Evolutionary conservation across 2,888 invertebrate species (phyloP), one percentile per base, ranked within the genome.

Genomic region (Phortica okadai): DNA sequence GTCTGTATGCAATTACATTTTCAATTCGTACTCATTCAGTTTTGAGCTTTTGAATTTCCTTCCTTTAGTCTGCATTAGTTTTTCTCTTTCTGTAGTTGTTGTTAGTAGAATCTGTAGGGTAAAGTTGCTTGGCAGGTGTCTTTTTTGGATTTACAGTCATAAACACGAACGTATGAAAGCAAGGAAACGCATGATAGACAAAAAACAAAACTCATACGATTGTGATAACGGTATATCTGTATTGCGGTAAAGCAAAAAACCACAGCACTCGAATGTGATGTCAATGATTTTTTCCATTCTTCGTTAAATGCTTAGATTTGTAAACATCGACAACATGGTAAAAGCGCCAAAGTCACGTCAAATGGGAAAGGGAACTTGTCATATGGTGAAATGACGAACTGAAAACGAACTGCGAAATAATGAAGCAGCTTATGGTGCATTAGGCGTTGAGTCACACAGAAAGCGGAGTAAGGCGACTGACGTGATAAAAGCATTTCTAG

Each of bases 291-390:
- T 50, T 59, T 69, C 8, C 16, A 44, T 44, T 21, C 25, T 44
- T 70, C 54, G n/a, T 75, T 74, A 70, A 75, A 67, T 73, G 69
- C 45, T 73, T 1, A 69, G 75, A 73, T 77, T 77, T 77, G 73
- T 74, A 21, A 66, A 41, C 42, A 42, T 5, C 66, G 42, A 50
- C 62, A 62, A 25, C 7, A 25, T 62, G 42, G 25, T 6, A 70
- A 50, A 70, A 21, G n/a, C 70, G 69, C 16, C 42, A 16, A 16
- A 14, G 50, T 6, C 7, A 7, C n/a, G n/a, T n/a, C 16, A 16
- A 67, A 44, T 5, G 11, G 8, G 16, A 70, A 50, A 70, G 8
- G n/a, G 8, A 44, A 21, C 44, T 5, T 16, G 16, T 33, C 33
- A 58, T 16, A 58, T 72, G 69, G 74, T 70, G 67, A 70, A 75